Base-by-base conservation (phyloP, 2,797 vertebrate genomes). In the Remorina albescens region DNA sequence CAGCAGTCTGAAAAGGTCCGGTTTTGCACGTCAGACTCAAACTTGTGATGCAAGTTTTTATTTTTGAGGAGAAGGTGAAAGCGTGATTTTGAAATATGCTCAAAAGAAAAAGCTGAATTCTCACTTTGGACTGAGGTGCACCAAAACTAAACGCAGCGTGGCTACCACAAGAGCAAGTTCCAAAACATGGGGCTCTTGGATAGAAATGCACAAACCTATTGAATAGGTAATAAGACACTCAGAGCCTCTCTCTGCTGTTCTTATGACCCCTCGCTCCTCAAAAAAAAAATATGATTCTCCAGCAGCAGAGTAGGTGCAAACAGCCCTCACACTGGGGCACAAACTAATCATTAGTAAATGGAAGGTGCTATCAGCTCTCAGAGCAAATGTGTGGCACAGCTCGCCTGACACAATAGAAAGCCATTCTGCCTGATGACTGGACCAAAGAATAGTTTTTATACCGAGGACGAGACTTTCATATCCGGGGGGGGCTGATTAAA, bases 301-400 rank as follows among this genome's bases (percentile, higher is more conserved):
- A 28, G 64, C n/a, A 2, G 66, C 62, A 49, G 81, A 86, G 76
- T 72, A 72, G 79, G 78, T 67, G 81, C 81, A 81, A 83, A 84
- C 49, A 79, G 65, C 71, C 69, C 74, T 78, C 42, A 66, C 28
- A 53, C 76, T 44, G 51, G 71, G 80, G 61, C 70, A 75, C 76
- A 80, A 82, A 81, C 83, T 82, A 68, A 86, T 82, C 85, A 82
- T 81, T 83, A 84, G 67, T 75, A 70, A 73, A 81, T 84, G 73
- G 75, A 87, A 81, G 85, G 81, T 76, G 79, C 71, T 73, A 78
- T 82, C 77, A 74, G 81, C 77, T 71, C 70, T 78, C 6, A 2
- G 28, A 61, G 67, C 76, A 74, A 83, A 84, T 68, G 81, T 79
- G 72, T 37, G 58, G 57, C 63, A 62, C 61, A 57, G 74, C 44